Percentiles rank a stretch among this genome's conserved stretches.
phyloP scores from a whole-genome alignment of 1,140 invertebrate genomes.

The Brachionus manjavacas region DNA sequence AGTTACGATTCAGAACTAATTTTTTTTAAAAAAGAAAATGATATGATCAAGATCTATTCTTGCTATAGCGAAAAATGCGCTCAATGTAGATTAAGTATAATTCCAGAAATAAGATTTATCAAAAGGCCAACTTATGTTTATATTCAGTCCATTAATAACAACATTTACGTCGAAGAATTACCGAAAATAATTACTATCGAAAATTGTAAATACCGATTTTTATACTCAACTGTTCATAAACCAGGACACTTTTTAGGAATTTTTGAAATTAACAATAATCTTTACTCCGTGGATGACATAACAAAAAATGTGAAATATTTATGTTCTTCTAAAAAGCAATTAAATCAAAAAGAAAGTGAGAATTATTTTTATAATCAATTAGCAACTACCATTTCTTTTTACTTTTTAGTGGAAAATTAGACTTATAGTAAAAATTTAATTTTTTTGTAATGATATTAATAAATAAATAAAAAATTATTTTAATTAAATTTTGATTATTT shows the following conservation, averaged over 20 bases:
- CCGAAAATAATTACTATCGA: neutral
- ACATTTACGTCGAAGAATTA: neutral
- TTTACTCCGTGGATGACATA: neutral
- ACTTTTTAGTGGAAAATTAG: neutral
- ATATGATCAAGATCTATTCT: neutral
- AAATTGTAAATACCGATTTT: neutral
- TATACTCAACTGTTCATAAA: neutral
- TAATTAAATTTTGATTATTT: neutral
- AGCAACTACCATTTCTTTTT: neutral
- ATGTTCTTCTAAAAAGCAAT: neutral
- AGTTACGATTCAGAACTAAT: neutral
- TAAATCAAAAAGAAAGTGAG: neutral
- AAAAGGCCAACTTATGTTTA: neutral
- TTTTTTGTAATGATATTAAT: neutral
- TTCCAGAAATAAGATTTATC: neutral
- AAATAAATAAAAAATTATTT: neutral
- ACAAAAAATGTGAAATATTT: neutral
- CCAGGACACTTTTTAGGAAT: neutral
- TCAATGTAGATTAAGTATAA: neutral
- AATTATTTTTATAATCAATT: neutral
- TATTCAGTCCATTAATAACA: neutral
- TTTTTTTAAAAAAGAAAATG: conserved; percentile 6
- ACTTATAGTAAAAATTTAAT: neutral
- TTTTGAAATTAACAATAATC: neutral
- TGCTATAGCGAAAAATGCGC: neutral